Percentiles rank a stretch among this genome's conserved stretches.
phyloP scores from a whole-genome alignment of 1,140 invertebrate genomes.

The Cotesia typhae region DNA sequence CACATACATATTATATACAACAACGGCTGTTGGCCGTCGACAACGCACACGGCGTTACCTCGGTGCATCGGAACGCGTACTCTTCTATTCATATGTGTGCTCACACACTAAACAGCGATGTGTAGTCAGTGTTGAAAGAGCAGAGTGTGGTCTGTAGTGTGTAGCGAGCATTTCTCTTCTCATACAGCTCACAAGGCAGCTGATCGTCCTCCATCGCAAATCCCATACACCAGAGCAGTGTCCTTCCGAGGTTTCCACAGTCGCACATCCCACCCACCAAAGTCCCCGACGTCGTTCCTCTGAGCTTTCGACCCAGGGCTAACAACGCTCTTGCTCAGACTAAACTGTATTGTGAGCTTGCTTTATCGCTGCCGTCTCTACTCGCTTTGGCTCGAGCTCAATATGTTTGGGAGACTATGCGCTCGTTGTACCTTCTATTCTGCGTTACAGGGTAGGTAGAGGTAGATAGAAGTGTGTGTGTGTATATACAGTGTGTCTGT shows the following conservation, averaged over 20 bases:
- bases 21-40: constrained; percentile 51
- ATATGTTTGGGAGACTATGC: neutral
- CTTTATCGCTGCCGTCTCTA: constrained; percentile 30
- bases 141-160: too few relatives aligned
- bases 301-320: constrained; percentile 34
- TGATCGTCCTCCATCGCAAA: constrained; percentile 20
- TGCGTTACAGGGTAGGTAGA: too few relatives aligned
- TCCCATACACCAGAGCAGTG: constrained; percentile 18
- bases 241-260: constrained; percentile 31
- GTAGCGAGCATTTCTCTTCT: neutral
- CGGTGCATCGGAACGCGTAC: constrained; percentile 57
- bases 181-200: constrained; percentile 30
- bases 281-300: too few relatives aligned
- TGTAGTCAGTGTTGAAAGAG: too few relatives aligned
- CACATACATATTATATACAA: too few relatives aligned
- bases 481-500: too few relatives aligned
- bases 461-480: too few relatives aligned
- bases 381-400: constrained; percentile 14
- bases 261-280: constrained; percentile 24
- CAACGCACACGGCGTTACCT: constrained; percentile 63
- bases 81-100: constrained; percentile 9
- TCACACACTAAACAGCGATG: too few relatives aligned
- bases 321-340: constrained; percentile 28
- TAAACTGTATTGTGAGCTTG: neutral
- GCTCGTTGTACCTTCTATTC: too few relatives aligned